Conservation (phyloP, 2,797 vertebrate species). For the Siniperca scherzeri region DNA sequence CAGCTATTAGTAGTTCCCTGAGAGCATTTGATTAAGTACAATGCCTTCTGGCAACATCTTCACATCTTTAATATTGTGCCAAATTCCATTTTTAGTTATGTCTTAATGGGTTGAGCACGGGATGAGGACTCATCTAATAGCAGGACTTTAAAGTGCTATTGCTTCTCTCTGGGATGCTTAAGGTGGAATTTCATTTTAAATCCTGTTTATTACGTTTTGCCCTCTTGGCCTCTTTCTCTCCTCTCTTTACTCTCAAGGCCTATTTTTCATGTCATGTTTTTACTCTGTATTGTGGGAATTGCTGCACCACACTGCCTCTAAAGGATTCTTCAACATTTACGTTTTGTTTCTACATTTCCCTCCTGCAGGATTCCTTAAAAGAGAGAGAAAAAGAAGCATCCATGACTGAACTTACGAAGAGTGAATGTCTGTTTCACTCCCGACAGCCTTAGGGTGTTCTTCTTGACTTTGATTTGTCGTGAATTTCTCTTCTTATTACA, state of each 20-base stretch:
- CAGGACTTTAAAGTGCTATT: constrained; percentile 44
- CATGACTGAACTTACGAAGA: constrained; percentile 48
- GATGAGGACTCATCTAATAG: constrained; percentile 31
- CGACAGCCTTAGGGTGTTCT: constrained; percentile 75
- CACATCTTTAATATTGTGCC: constrained; percentile 76
- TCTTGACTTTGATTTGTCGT: constrained; percentile 68
- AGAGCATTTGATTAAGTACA: constrained; percentile 57
- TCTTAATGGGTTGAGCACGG: constrained; percentile 19
- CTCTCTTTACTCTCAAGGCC: constrained; percentile 34
- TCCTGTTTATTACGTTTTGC: constrained; percentile 26
- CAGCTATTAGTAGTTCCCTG: constrained; percentile 46
- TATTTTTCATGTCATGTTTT: constrained; percentile 55
- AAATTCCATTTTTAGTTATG: constrained; percentile 68
- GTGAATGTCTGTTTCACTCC: constrained; percentile 67
- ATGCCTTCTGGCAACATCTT: constrained; percentile 58
- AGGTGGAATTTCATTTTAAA: constrained; percentile 33
- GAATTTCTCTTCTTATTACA: constrained; percentile 73
- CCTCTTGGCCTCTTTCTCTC: constrained; percentile 20
- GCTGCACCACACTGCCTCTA: constrained; percentile 69
- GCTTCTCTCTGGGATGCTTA: constrained; percentile 30
- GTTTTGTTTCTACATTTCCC: constrained; percentile 50
- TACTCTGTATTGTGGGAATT: constrained; percentile 51
- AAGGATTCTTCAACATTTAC: constrained; percentile 45
- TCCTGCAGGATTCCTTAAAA: constrained; percentile 40
- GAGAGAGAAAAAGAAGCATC: constrained; percentile 36